Base-by-base conservation (phyloP, 2,113 vertebrate genomes). In the Psophia crepitans region DNA sequence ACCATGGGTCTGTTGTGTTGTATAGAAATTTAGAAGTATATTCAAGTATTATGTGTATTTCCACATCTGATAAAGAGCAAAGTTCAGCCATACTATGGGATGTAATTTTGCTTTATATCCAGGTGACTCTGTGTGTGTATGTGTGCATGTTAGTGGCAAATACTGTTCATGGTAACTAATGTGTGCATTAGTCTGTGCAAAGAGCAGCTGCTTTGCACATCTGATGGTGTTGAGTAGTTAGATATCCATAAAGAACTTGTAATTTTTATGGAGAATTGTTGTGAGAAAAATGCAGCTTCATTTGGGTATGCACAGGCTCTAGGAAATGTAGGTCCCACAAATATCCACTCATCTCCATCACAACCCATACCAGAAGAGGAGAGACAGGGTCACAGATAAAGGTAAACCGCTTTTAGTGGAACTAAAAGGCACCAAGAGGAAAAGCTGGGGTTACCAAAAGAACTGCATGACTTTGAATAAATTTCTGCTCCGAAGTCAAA, bases 91-190 rank as follows among this genome's bases (percentile, higher is more conserved):
- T 35, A 12, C 8, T 75, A 14, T 35, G 33, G 14, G 43, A 48
- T 19, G 11, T 33, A 49, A 46, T 5, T 70, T 93, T 84, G 5
- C 5, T 30, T 86, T 57, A 24, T 11, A 3, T n/a, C 4, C 9
- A 5, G 8, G 8, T 35, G 27, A 46, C 71, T 19, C 15, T 7
- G 4, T 32, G 18, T 6, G 20, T 9, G 3, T 23, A 23, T 22
- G 0, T 24, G 20, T 49, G 17, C 24, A 43, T 0, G 0, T 53
- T 37, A 23, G 5, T 44, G 17, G 2, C 2, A 15, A 61, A 74
- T 64, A 20, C 1, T 18, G 2, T 24, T 79, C 6, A 16, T 30
- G 14, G 3, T 19, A 51, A 44, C 1, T 65, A 23, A 19, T 30
- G 11, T 27, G 8, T 43, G 3, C 14, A 70, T 21, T 18, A 39